phyloP scores from a whole-genome alignment of 2,888 invertebrate species.

The Heliconius ismenius region DNA sequence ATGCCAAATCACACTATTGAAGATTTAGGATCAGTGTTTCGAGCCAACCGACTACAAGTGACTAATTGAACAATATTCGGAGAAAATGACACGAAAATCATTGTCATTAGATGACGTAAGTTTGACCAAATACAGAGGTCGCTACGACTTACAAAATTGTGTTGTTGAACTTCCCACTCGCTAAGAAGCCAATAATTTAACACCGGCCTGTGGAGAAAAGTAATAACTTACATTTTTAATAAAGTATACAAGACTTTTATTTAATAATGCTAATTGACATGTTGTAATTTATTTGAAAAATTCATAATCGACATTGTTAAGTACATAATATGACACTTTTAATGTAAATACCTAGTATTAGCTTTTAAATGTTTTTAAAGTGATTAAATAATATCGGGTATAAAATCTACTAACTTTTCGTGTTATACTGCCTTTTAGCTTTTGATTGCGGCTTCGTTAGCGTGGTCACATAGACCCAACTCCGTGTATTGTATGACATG shows the following conservation, averaged over 20 bases:
- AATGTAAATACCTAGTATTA: too few species aligned
- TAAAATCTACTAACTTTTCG: too few species aligned
- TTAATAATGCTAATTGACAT: too few species aligned
- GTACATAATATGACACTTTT: too few species aligned
- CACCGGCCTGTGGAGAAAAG: neutral
- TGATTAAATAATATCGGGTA: too few species aligned
- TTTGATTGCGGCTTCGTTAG: too few species aligned
- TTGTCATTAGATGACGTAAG: conserved; percentile 46
- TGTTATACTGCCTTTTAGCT: too few species aligned
- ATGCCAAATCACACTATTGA: conserved; percentile 12
- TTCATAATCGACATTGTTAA: too few species aligned
- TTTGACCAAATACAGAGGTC: conserved; percentile 36
- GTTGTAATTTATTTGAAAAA: too few species aligned
- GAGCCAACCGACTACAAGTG: conserved; percentile 23
- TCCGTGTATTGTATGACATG: too few species aligned
- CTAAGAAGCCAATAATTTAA: neutral
- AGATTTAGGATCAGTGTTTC: neutral
- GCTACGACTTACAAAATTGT: conserved; percentile 3
- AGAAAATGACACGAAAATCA: conserved; percentile 40
- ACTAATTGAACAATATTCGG: conserved; percentile 32
- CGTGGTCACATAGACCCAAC: too few species aligned
- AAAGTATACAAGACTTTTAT: neutral
- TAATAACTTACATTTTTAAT: neutral
- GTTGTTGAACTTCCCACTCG: conserved; percentile 22
- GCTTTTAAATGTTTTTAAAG: too few species aligned